A percentile compares a stretch with the other conserved stretches of the same genome.
These are phyloP conservation scores for Pachyramphus minor DNA, from an alignment of 2,113 vertebrate genomes.

Conservation along the genomic window DNA sequence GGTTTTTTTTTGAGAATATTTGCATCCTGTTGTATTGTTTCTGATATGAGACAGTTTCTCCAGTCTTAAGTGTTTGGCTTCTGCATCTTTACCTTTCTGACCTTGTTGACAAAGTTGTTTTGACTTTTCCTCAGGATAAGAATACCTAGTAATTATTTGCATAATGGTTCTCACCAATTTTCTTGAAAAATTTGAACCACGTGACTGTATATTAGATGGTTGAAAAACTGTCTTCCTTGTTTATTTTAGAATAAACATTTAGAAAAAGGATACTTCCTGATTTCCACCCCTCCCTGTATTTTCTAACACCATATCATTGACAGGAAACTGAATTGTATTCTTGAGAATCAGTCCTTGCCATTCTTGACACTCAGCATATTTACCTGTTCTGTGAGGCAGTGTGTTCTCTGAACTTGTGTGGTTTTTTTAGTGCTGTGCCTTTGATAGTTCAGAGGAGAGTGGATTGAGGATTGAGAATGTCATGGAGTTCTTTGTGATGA, in stretches of 20 bases:
- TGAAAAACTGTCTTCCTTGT: neutral
- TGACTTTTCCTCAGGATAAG: neutral
- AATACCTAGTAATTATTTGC: neutral
- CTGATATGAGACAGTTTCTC: neutral
- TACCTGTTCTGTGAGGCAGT: neutral
- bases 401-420: neutral
- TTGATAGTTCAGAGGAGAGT: neutral
- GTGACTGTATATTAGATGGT: neutral
- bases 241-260: constrained; percentile 40
- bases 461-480: neutral
- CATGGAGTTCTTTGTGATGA: fast-evolving
- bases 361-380: neutral
- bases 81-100: neutral
- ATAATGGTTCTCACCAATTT: neutral
- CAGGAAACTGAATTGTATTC: neutral
- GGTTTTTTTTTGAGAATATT: neutral
- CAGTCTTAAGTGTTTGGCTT: neutral
- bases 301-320: neutral
- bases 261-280: neutral
- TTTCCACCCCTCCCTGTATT: neutral
- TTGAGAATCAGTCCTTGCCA: neutral
- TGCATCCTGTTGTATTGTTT: neutral
- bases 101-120: neutral
- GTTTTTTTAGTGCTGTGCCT: neutral
- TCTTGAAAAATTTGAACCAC: neutral